These are phyloP conservation scores for Morpho helenor DNA, from an alignment of 2,888 invertebrate genomes.

Conservation along the genomic window DNA sequence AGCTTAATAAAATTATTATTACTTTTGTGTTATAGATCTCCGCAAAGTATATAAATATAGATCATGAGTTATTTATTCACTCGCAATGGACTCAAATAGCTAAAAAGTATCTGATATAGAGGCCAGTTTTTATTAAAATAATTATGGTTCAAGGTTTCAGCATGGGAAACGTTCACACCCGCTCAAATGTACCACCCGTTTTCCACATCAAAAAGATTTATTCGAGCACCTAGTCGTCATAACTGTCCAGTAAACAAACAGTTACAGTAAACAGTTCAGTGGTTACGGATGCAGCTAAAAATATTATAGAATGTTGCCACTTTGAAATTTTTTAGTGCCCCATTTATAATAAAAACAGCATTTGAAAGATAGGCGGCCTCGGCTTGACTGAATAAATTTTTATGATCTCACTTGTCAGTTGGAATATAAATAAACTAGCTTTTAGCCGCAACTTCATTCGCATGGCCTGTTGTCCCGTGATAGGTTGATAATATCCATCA, in stretches of 20 bases:
- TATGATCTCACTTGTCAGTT: too few relatives aligned
- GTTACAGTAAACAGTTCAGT: background rate
- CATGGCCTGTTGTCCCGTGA: too few relatives aligned
- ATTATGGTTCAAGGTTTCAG: constrained; percentile 1
- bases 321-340: background rate
- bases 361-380: background rate
- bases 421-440: too few relatives aligned
- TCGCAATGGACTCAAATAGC: background rate
- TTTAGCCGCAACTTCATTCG: too few relatives aligned
- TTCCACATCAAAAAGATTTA: background rate
- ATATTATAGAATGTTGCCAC: constrained; percentile 2
- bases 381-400: too few relatives aligned
- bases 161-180: background rate
- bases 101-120: background rate
- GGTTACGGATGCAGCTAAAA: constrained; percentile 8
- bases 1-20: too few relatives aligned
- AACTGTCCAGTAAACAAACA: constrained; percentile 1
- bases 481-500: too few relatives aligned
- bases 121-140: background rate
- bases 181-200: background rate
- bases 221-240: constrained; percentile 1
- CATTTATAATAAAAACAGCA: background rate
- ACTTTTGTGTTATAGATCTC: too few relatives aligned
- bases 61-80: too few relatives aligned
- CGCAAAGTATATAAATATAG: too few relatives aligned